Evolutionary conservation across 2,888 invertebrate genomes (phyloP), one percentile per base, ranked within the genome.

Genomic region (Helicoverpa assulta): DNA sequence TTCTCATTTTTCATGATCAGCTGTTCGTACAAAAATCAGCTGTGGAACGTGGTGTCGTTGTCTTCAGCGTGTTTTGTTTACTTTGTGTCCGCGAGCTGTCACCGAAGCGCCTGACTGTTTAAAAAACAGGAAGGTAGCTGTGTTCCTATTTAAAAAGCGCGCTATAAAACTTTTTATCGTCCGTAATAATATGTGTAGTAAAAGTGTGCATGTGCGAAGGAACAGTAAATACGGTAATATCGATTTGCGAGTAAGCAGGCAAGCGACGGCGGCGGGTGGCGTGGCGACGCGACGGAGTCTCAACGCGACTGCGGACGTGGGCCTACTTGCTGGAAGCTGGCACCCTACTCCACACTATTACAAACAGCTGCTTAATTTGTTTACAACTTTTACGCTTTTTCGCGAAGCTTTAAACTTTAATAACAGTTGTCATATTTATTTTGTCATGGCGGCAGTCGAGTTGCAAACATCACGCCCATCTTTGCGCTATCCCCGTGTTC

Each of bases 271-370:
- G 79, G 81, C 74, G 90, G 83, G 86, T 89, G 90, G 89, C 93
- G 92, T 92, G 87, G 86, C 80, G 89, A 88, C 92, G 88, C 91
- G 90, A 76, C 93, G 92, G 85, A 85, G 86, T 90, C 91, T 88
- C 85, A 83, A 78, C 91, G 90, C 92, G 91, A 94, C 95, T 95
- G 94, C 90, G 89, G 89, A 81, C 79, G 80, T 79, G 86, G 84
- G 87, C 86, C 85, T 86, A 86, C 85, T 88, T 85, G 81, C 86
- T 87, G 84, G 86, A 90, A 84, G 80, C 86, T 85, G 84, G 74
- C 82, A 76, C 82, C 83, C 71, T 78, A 67, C 69, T 59, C 59
- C 56, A 61, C 60, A 76, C 18, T 73, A 37, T 59, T 53, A 56
- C 56, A 50, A 66, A 61, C 62, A 52, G 62, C 68, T 67, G 29